Base-by-base conservation (phyloP, 2,888 invertebrate species). In the Myopa testacea region DNA sequence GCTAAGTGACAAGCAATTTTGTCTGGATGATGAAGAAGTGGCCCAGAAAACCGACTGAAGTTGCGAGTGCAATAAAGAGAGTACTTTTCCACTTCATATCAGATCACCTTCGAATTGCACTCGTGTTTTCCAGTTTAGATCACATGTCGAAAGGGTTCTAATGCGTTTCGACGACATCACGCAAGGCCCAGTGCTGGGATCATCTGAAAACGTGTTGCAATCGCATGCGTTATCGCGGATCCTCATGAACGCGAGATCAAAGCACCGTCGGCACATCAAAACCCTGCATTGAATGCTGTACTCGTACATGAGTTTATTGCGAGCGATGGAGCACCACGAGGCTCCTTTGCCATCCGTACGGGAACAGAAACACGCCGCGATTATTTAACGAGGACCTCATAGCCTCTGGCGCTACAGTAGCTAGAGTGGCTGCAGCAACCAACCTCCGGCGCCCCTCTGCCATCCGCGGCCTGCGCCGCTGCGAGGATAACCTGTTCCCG, bases 301-400 rank as follows among this genome's bases (percentile, higher is more conserved):
- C 26, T 62, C n/a, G 26, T 26, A 16, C 65, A 12, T 3, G 50
- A 52, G n/a, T 69, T 38, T 52, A 34, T 26, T 52, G 69, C 52
- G 34, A 69, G 19, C 38, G 68, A 40, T 55, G 55, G 14, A 16
- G 72, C 60, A 14, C 26, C 45, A 62, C 26, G 14, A 1, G 55
- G 68, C 45, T 26, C 26, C 26, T 26, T 26, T 26, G 26, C 26
- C 26, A 40, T 7, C 68, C 19, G 19, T 3, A 8, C 50, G 50
- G 2, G 14, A 50, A 8, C 50, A 14, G 14, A 50, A 50, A n/a
- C 38, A 72, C 14, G 19, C 16, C 55, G 19, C 12, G 34, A 60
- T 40, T 40, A 19, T 60, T 45, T 73, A 73, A 73, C 26, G 63
- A 73, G 73, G 50, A 65, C 7, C 45, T 37, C 45, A 58, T 40